Base-by-base conservation (phyloP, 2,113 vertebrate species). In the Nibea coibor region DNA sequence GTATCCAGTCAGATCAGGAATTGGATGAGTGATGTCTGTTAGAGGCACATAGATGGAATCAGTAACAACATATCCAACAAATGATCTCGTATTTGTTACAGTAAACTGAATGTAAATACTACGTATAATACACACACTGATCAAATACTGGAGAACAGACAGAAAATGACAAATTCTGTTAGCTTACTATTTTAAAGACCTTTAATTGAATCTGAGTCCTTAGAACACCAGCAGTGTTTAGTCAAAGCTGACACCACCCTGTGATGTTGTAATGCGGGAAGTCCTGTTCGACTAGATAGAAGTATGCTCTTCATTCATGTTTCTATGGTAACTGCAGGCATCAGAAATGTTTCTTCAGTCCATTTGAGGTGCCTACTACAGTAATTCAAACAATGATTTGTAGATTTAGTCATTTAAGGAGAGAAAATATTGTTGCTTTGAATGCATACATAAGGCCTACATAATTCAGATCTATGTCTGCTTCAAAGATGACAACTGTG, bases 1-100 rank as follows among this genome's bases (percentile, higher is more conserved):
- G 90, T 96, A 96, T 22, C 95, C 95, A 22, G 95, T 96, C 83
- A 96, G 92, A 92, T 96, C 95, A 89, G 95, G 95, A 50, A 96
- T 96, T 0, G 95, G 95, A 88, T 96, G 95, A 71, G 95, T 96
- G 83, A 96, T 96, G 72, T 96, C 95, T 96, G 83, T 14, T 17
- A 75, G 70, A 80, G n/a, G 43, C 64, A 63, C 45, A 72, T 19
- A 72, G 19, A 67, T 3, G 0, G 1, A 64, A 43, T 35, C 7
- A 19, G 48, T 80, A 2, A 65, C 17, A 71, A 53, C 26, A 43
- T 43, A 58, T 20, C 5, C 15, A 43, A 42, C 15, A 63, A 10
- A 51, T 8, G 20, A 35, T 4, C 15, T 0, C 8, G 26, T 9
- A 3, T 43, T 12, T 8, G 17, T 42, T 61, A 5, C 7, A 59